phyloP scores from a whole-genome alignment of 2,888 invertebrate genomes.

The Amiota communis region DNA sequence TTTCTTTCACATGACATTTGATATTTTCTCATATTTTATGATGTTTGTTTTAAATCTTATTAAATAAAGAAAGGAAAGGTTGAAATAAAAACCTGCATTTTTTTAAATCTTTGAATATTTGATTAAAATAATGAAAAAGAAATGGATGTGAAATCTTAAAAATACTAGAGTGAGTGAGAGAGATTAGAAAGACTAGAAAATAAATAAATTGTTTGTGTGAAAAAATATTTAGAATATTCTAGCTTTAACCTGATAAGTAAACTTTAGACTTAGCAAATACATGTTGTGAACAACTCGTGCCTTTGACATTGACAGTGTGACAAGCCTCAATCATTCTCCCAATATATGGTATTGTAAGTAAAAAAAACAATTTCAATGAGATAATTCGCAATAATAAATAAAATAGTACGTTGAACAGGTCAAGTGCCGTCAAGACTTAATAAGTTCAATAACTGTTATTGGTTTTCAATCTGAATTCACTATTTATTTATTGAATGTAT shows the following conservation, averaged over 20 bases:
- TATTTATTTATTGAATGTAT: background rate
- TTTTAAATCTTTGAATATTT: background rate
- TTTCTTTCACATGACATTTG: slow-evolving; percentile 1
- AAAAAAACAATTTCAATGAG: background rate
- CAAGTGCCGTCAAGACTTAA: slow-evolving; percentile 17
- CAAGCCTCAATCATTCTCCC: too few relatives aligned
- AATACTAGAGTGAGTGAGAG: background rate
- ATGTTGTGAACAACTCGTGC: too few relatives aligned
- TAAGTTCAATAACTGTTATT: slow-evolving; percentile 31
- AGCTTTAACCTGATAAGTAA: too few relatives aligned
- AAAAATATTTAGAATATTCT: too few relatives aligned
- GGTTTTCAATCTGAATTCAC: slow-evolving; percentile 19
- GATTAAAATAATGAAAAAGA: background rate
- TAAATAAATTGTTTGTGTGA: too few relatives aligned
- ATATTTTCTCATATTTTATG: slow-evolving; percentile 5
- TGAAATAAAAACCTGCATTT: background rate
- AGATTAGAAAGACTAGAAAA: too few relatives aligned
- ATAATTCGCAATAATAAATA: slow-evolving; percentile 21
- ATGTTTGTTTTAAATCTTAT: too few relatives aligned
- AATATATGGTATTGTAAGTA: too few relatives aligned
- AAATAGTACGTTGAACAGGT: slow-evolving; percentile 3
- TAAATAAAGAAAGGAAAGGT: background rate
- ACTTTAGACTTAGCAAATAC: too few relatives aligned
- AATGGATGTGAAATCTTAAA: background rate
- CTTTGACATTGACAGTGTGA: too few relatives aligned